These are phyloP conservation scores for Carcina quercana DNA, from an alignment of 2,888 invertebrate species.

Conservation along the genomic window DNA sequence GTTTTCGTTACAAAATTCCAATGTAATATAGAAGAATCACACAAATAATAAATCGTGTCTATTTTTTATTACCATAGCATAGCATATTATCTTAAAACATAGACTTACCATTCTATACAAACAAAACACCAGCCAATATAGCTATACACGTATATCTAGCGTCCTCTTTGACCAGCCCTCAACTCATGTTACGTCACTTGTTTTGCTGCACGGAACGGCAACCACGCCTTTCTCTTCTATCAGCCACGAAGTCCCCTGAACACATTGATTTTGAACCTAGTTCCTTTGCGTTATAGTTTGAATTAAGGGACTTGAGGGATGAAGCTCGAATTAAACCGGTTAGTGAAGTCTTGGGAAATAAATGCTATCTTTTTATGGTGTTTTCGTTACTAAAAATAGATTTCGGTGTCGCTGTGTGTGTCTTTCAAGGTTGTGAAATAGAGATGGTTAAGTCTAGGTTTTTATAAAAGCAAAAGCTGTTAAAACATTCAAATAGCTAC, in stretches of 20 bases:
- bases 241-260: not conserved
- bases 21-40: not conserved
- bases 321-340: no score
- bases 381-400: not conserved
- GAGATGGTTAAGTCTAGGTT: no score
- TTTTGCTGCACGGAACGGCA: conserved; percentile 35
- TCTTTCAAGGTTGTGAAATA: no score
- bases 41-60: no score
- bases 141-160: not conserved
- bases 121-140: not conserved
- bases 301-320: no score
- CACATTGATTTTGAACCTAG: not conserved
- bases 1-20: not conserved
- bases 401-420: no score
- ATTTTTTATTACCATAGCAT: no score
- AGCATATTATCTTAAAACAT: not conserved
- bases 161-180: conserved; percentile 36
- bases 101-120: not conserved
- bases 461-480: no score
- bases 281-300: not conserved
- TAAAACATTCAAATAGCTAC: no score
- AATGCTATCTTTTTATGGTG: not conserved
- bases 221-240: conserved; percentile 42
- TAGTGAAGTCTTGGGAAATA: not conserved
- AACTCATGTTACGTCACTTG: conserved; percentile 25